phyloP scores from a whole-genome alignment of 2,797 vertebrate species.

The Gallinago stenura region DNA sequence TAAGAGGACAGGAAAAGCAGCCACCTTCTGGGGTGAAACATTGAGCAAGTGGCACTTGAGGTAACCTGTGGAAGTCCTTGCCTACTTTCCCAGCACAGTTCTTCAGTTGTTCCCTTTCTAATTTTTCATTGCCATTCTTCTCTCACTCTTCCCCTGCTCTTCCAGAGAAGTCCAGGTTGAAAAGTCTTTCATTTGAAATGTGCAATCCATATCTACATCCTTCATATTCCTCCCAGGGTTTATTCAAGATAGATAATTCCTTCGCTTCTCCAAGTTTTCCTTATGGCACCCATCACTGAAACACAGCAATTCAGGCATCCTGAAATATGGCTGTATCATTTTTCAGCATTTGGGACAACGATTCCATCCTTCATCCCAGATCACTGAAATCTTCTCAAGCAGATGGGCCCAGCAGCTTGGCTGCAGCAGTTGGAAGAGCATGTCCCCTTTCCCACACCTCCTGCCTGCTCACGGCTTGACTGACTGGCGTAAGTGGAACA shows the following conservation, averaged over 20 bases:
- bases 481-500: constrained; percentile 49
- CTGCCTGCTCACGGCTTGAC: not conserved
- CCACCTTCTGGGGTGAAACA: not conserved
- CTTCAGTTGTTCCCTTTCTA: not conserved
- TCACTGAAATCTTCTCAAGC: not conserved
- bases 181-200: not conserved
- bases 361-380: not conserved
- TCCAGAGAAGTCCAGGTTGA: not conserved
- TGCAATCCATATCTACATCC: not conserved
- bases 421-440: not conserved
- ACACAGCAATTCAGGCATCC: not conserved
- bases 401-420: constrained; percentile 20
- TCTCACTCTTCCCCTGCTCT: not conserved
- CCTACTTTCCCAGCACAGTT: not conserved
- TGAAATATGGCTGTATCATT: not conserved
- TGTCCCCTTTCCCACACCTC: constrained; percentile 1
- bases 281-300: not conserved
- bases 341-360: not conserved
- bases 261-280: not conserved
- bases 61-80: not conserved
- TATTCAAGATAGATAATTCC: not conserved
- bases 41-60: not conserved
- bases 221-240: not conserved
- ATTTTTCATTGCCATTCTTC: not conserved
- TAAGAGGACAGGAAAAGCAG: not conserved